Evolutionary conservation across 2,888 invertebrate species (phyloP).

Genomic region (Phragmatobia fuliginosa): DNA sequence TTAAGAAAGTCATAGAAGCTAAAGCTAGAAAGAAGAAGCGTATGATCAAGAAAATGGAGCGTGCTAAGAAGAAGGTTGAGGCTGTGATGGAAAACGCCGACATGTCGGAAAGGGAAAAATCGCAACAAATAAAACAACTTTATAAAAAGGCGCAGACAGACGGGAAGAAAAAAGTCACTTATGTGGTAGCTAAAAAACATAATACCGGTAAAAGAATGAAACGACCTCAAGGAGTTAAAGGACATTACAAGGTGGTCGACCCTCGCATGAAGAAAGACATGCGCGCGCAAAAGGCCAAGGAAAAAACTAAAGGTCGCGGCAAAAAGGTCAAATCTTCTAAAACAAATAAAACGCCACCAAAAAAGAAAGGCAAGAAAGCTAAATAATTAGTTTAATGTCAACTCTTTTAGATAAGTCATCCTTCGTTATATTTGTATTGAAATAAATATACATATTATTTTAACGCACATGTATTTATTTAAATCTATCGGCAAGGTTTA

Average conservation of each 20-base stretch:
- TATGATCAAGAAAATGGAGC: slow-evolving; percentile 93
- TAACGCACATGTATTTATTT: too few relatives aligned
- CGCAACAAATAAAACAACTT: slow-evolving; percentile 95
- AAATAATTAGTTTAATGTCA: slow-evolving; percentile 58
- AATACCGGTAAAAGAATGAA: slow-evolving; percentile 91
- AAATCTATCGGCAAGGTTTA: too few relatives aligned
- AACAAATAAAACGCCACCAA: slow-evolving; percentile 48
- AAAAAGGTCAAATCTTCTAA: slow-evolving; percentile 70
- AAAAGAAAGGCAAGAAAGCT: slow-evolving; percentile 62
- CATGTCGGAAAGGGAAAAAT: slow-evolving; percentile 96
- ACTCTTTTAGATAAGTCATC: slow-evolving; percentile 2
- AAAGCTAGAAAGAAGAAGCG: slow-evolving; percentile 99
- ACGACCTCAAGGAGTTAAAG: slow-evolving; percentile 95
- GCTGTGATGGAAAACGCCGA: slow-evolving; percentile 96
- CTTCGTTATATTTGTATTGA: background rate
- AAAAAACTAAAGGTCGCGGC: slow-evolving; percentile 85
- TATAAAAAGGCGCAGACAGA: slow-evolving; percentile 96
- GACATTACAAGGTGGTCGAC: slow-evolving; percentile 98
- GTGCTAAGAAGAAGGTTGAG: slow-evolving; percentile 98
- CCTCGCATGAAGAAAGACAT: slow-evolving; percentile 98
- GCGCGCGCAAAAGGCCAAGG: slow-evolving; percentile 88
- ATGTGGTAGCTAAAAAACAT: slow-evolving; percentile 97
- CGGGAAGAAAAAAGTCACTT: slow-evolving; percentile 96
- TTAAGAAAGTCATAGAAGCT: slow-evolving; percentile 99
- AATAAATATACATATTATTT: slow-evolving; percentile 16